Evolutionary conservation across 2,888 invertebrate species (phyloP), one percentile per base, ranked within the genome.

Genomic region (Chymomyza amoena): DNA sequence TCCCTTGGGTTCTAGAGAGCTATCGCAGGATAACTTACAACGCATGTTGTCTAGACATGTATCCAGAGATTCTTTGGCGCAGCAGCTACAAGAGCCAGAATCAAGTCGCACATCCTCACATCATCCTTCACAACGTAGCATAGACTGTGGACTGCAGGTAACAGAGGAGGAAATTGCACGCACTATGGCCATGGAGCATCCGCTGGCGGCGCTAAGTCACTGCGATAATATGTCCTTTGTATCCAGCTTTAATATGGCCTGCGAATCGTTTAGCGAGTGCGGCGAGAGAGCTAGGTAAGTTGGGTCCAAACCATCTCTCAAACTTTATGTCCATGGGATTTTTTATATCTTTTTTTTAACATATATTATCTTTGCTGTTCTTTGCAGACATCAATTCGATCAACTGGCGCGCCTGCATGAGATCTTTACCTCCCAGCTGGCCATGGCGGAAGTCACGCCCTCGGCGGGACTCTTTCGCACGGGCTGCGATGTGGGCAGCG

Each of bases 91-190:
- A 85, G 87, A 89, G 50, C 73, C 72, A 57, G 78, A 45, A 4
- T 45, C 74, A 36, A 87, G 73, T 77, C 88, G 68, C 65, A 83
- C 89, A 16, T 87, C 94, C 65, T 95, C 94, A 1, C 93, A 95
- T 79, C 96, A 96, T 91, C 96, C 95, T 13, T 97, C 97, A 18
- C 96, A 96, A 61, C 90, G 90, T 56, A 91, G 89, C 79, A 90
- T 90, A 61, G 91, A 97, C 96, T 90, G 95, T 71, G 97, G 97
- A 82, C 93, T 97, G 66, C 97, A 97, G 93, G 97, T 97, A 65
- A 97, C 97, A 6, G 97, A 98, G 92, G 97, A 97, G 92, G 97
- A 98, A 89, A 97, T 98, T 73, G 96, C 97, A 5, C 93, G 95
- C 66, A 96, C 97, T 85, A 97, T 97, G 96, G 70, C 75, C 15